phyloP scores from a whole-genome alignment of 2,888 invertebrate species.

The Diadegma fenestrale region DNA sequence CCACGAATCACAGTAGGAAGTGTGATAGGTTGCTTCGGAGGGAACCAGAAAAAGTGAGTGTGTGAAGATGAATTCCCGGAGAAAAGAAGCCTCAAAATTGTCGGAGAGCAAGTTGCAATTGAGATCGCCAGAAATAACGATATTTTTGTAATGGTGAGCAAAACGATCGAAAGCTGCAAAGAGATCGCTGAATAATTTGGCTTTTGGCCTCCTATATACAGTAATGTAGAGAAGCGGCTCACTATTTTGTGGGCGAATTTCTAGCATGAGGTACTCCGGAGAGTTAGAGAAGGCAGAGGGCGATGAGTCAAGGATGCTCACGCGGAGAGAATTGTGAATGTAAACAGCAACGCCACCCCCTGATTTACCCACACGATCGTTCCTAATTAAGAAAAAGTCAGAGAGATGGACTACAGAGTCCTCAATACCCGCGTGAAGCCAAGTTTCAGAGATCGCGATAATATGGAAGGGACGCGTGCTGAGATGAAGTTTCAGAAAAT shows the following conservation, averaged over 20 bases:
- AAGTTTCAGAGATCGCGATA: neutral
- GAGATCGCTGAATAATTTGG: neutral
- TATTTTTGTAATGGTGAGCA: neutral
- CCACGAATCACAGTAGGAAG: conserved; percentile 1
- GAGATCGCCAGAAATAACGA: conserved; percentile 16
- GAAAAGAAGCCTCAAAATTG: neutral
- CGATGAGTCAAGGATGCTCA: neutral
- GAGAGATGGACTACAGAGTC: neutral
- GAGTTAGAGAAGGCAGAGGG: neutral
- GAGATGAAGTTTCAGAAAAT: neutral
- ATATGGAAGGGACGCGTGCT: neutral
- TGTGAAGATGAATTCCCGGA: neutral
- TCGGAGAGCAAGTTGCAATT: conserved; percentile 22
- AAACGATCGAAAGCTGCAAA: neutral
- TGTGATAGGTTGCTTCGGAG: conserved; percentile 17
- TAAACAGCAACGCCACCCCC: conserved; percentile 33
- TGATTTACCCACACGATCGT: neutral
- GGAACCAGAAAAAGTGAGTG: conserved; percentile 11
- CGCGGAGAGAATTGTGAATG: neutral
- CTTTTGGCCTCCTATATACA: neutral
- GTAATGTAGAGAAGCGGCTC: neutral
- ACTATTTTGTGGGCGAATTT: neutral
- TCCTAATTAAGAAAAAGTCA: conserved; percentile 3
- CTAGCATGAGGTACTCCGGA: conserved; percentile 16
- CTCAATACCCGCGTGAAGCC: neutral